Base-by-base conservation (phyloP, 1,140 invertebrate genomes). In the Chionoecetes opilio region DNA sequence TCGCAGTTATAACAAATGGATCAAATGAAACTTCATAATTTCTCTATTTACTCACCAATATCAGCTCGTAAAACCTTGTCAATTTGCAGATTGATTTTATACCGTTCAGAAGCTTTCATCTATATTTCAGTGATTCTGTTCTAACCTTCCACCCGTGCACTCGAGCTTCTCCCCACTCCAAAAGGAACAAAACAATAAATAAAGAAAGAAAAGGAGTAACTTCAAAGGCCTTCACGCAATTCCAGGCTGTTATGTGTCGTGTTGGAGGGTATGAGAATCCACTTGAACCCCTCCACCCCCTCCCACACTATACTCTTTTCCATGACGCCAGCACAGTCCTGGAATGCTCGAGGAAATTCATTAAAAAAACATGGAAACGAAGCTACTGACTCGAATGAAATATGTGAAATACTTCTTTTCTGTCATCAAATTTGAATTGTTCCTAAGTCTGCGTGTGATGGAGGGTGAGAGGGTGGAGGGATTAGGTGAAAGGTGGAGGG, bases 361-460 rank as follows among this genome's bases (percentile, higher is more conserved):
- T 75, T 75, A 75, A 75, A 75, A 75, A 75, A 75, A 75, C 63
- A 75, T 75, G n/a, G 63, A 75, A 75, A 21, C 63, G 63, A 75
- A 75, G n/a, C 63, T 75, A 75, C 1, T 26, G 63, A 75, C 63
- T 26, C n/a, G 63, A 75, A 75, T n/a, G 63, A 75, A 75, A 75
- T 75, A 75, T 75, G n/a, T 75, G 63, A 2, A 75, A n/a, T 21
- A n/a, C 63, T 75, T 75, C n/a, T n/a, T 53, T 75, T 75, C 63
- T n/a, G n/a, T 75, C 63, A 75, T 5, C 21, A 26, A 75, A 75
- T 75, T 75, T 75, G 63, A 75, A 75, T 75, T 75, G 63, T 75
- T 75, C n/a, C 63, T 75, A 1, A 75, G 63, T n/a, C 63, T 75
- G 26, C 63, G 63, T 75, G 63, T 75, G 11, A n/a, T 17, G 11